These are phyloP conservation scores for Psilanteris sp. DNA, from an alignment of 1,140 invertebrate species.

Conservation along the genomic window DNA sequence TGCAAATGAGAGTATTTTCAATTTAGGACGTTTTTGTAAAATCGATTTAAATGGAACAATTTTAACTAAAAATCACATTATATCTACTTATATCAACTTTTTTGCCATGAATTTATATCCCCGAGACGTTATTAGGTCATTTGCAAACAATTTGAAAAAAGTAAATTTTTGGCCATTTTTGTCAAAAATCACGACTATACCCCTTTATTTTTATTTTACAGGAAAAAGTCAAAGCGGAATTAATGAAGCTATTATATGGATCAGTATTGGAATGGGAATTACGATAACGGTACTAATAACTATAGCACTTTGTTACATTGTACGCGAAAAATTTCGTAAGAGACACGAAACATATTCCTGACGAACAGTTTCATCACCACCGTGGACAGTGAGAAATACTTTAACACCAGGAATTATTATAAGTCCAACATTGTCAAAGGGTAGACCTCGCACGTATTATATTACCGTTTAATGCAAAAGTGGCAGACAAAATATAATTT, in stretches of 20 bases:
- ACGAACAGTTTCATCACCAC: conserved; percentile 79
- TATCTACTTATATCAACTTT: no score
- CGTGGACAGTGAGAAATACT: conserved; percentile 70
- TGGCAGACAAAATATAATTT: no score
- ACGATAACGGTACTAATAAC: conserved; percentile 89
- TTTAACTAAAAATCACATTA: no score
- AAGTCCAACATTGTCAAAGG: conserved; percentile 73
- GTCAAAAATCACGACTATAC: no score
- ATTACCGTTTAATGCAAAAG: conserved; percentile 75
- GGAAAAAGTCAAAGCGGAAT: conserved; percentile 88
- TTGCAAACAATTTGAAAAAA: no score
- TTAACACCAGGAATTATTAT: conserved; percentile 71
- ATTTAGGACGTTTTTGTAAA: no score
- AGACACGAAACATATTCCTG: conserved; percentile 85
- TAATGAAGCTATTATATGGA: conserved; percentile 92
- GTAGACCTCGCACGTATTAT: conserved; percentile 73
- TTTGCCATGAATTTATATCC: no score
- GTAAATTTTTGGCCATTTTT: no score
- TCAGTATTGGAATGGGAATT: conserved; percentile 90
- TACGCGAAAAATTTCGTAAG: conserved; percentile 88
- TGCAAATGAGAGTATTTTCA: no score
- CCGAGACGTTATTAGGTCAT: no score
- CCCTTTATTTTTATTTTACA: conserved; percentile 76
- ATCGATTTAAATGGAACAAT: no score
- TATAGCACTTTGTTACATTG: conserved; percentile 89